Base-by-base conservation (phyloP, 2,888 invertebrate genomes). In the Papilio demoleus region DNA sequence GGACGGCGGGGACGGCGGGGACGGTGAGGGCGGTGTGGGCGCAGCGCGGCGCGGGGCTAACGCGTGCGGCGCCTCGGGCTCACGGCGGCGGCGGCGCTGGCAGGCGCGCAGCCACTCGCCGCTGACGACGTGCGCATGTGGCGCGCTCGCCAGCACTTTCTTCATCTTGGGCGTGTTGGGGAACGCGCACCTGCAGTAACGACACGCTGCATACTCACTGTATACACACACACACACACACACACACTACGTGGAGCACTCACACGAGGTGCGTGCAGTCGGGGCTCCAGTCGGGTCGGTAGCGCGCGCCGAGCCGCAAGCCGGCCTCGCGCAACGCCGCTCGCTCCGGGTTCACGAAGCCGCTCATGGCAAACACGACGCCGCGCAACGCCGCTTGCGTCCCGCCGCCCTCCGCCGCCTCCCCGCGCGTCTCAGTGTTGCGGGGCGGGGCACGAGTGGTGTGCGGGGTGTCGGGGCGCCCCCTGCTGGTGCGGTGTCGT, bases 221-320 rank as follows among this genome's bases (percentile, higher is more conserved):
- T n/a, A n/a, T n/a, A n/a, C n/a, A n/a, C n/a, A n/a, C n/a, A n/a
- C n/a, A n/a, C n/a, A n/a, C n/a, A n/a, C n/a, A n/a, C n/a, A n/a
- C n/a, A n/a, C n/a, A n/a, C n/a, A n/a, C n/a, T n/a, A n/a, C n/a
- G n/a, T n/a, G n/a, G 24, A 1, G 36, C 34, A 90, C 95, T 93
- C 88, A 97, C 97, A 98, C 94, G 73, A 98, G 94, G 89, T 98
- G 98, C 6, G 97, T 98, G 83, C 97, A 97, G 31, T 82, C 83
- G 19, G 86, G 81, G 63, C 94, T 93, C 97, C 97, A 98, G 88
- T 97, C 96, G 0, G 94, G 89, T 81, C 93, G 94, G 81, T 96
- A 97, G 74, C 92, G 93, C 1, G 97, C 98, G 2, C 98, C 98
- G 94, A 98, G 94, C 65, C 94, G 93, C 4, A 95, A 69, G 6